phyloP scores from a whole-genome alignment of 1,140 invertebrate genomes.

The Papilio dardanus region DNA sequence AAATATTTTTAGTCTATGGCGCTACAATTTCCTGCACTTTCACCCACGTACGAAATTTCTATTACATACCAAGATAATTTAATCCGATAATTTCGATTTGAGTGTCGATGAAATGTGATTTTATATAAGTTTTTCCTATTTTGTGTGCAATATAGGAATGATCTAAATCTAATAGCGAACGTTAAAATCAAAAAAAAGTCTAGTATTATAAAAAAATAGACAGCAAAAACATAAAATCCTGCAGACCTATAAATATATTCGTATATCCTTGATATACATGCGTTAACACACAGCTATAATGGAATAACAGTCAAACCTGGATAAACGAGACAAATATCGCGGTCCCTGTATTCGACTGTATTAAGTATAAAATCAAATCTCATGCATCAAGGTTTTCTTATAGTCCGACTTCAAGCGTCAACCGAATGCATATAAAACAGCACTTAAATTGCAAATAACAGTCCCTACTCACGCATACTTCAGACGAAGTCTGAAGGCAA shows the following conservation, averaged over 20 bases:
- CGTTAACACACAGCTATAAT: too few species aligned
- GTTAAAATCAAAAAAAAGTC: not conserved
- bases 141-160: not conserved
- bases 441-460: constrained; percentile 14
- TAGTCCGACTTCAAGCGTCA: not conserved
- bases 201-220: not conserved
- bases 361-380: constrained; percentile 2
- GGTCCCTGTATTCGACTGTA: too few species aligned
- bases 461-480: not conserved
- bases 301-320: too few species aligned
- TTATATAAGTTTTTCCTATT: not conserved
- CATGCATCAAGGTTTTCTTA: not conserved
- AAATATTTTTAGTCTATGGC: constrained; percentile 7
- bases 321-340: too few species aligned
- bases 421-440: constrained; percentile 1
- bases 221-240: not conserved
- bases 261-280: not conserved
- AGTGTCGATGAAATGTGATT: not conserved
- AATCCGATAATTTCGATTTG: not conserved
- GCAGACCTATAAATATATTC: not conserved
- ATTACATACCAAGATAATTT: not conserved
- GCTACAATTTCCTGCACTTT: constrained; percentile 11
- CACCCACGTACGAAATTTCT: constrained; percentile 16
- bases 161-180: not conserved
- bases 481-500: not conserved